Base-by-base conservation (phyloP, 2,888 invertebrate genomes). In the Eupithecia vulgata region DNA sequence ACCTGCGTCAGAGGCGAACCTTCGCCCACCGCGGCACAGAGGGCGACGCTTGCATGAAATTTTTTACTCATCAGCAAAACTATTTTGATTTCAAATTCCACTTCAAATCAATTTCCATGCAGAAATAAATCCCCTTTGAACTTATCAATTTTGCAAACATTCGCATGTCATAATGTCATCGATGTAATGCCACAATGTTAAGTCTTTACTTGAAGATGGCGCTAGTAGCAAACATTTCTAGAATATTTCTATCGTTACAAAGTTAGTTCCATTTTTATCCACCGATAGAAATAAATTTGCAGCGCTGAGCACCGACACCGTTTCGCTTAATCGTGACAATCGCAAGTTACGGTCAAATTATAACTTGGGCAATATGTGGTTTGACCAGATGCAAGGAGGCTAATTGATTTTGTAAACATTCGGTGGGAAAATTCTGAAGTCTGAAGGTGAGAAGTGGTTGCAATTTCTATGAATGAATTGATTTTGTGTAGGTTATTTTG, bases 161-260 rank as follows among this genome's bases (percentile, higher is more conserved):
- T 81, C 71, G 80, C 83, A 78, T 81, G 81, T 84, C 82, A 79
- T 77, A 79, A 76, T 82, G 81, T 78, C 82, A 79, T 80, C 79
- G 77, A 76, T 75, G n/a, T 64, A 37, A 64, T 21, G 6, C 62
- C n/a, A 64, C 62, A 64, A 64, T 3, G 4, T 64, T 64, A 64
- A 37, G 0, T 2, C 5, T 64, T n/a, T 12, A 34, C 34, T 21
- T 64, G n/a, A 64, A 64, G n/a, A 64, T 37, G 37, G 62, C 62
- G 62, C 62, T 35, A 64, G 35, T 35, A 17, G n/a, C 62, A 37
- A 64, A 35, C 3, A 64, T n/a, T 17, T 10, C 21, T n/a, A 21
- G 5, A 21, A 1, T 10, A 8, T 5, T 35, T 37, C 17, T 7
- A 34, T 35, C 12, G 35, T 1, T 6, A 37, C 12, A 12, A 35